Conservation (phyloP, 2,888 invertebrate species). For the Phortica magna region DNA sequence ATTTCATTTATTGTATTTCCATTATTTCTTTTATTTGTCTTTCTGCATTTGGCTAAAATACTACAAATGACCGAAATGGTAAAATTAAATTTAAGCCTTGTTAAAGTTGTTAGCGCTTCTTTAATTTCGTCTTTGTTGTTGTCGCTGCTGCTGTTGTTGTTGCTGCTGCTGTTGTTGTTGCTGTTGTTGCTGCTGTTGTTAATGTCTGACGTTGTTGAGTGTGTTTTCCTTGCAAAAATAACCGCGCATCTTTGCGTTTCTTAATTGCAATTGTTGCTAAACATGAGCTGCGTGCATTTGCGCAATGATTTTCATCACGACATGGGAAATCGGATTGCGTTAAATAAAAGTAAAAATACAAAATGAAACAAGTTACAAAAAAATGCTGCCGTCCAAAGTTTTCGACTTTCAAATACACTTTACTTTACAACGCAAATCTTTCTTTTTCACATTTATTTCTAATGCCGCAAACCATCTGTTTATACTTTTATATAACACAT, state of each 20-base stretch:
- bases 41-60: constrained; percentile 19
- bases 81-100: constrained; percentile 9
- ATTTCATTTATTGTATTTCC: constrained; percentile 23
- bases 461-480: too few relatives aligned
- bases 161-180: not conserved
- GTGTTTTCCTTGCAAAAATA: not conserved
- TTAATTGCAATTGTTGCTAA: constrained; percentile 65
- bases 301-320: constrained; percentile 57
- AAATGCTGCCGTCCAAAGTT: not conserved
- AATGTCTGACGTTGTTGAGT: not conserved
- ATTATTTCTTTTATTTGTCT: constrained; percentile 17
- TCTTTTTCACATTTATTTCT: too few relatives aligned
- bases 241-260: constrained; percentile 34
- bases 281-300: constrained; percentile 67
- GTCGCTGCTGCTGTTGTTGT: not conserved
- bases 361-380: not conserved
- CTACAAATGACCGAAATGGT: not conserved
- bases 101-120: constrained; percentile 24
- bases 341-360: not conserved
- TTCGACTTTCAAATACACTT: too few relatives aligned
- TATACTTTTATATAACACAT: too few relatives aligned
- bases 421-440: too few relatives aligned
- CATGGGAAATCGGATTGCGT: not conserved
- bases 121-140: not conserved
- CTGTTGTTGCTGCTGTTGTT: not conserved